Percentiles rank a stretch among this genome's conserved stretches.
Conservation (phyloP, 2,888 invertebrate species). For the Cataglyphis altisquamis region DNA sequence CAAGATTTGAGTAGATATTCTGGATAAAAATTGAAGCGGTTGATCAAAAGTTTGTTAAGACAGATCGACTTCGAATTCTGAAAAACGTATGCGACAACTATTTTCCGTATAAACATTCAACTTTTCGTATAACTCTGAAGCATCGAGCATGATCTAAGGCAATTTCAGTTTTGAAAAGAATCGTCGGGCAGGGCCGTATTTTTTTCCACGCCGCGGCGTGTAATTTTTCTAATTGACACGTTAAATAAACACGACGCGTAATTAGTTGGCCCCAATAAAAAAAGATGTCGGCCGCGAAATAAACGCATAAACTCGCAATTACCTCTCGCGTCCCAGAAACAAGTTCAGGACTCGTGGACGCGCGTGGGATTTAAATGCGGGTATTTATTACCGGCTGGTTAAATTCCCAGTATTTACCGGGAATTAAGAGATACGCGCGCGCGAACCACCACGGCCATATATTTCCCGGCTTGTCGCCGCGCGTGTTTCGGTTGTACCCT, state of each 20-base stretch:
- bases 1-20: too few species aligned
- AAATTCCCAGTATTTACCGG: slow-evolving; percentile 57
- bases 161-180: slow-evolving; percentile 29
- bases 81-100: not conserved
- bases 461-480: slow-evolving; percentile 49
- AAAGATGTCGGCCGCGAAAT: slow-evolving; percentile 35
- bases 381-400: slow-evolving; percentile 56
- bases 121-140: not conserved
- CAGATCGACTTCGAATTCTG: not conserved
- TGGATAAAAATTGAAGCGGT: not conserved
- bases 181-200: not conserved
- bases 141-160: not conserved
- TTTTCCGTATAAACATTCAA: not conserved
- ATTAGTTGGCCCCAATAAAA: slow-evolving; percentile 49
- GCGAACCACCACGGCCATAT: slow-evolving; percentile 44
- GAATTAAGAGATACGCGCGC: slow-evolving; percentile 54
- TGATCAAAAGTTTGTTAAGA: not conserved
- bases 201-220: not conserved
- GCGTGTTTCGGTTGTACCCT: slow-evolving; percentile 12
- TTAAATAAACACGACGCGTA: slow-evolving; percentile 52
- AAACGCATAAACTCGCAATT: slow-evolving; percentile 51
- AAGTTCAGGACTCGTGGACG: slow-evolving; percentile 53
- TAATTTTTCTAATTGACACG: slow-evolving; percentile 54
- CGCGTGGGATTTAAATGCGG: slow-evolving; percentile 56
- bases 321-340: slow-evolving; percentile 53